phyloP scores from a whole-genome alignment of 92 coral and sea anemone genomes.

The Parazoanthus darwini region DNA sequence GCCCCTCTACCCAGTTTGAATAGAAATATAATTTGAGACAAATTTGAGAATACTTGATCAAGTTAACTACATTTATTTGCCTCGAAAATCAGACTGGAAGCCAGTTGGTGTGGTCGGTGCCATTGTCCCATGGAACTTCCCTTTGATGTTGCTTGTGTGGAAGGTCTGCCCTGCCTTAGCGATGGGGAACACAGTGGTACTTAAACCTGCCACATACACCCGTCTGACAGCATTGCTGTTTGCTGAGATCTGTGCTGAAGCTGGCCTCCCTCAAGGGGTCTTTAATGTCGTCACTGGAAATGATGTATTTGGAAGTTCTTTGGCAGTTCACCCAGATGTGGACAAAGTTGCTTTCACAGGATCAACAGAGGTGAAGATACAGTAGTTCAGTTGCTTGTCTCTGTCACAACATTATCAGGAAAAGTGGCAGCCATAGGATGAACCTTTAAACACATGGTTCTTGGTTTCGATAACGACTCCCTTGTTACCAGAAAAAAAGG shows the following conservation, averaged over 20 bases:
- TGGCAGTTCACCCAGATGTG: conserved; percentile 88
- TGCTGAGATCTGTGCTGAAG: conserved; percentile 99
- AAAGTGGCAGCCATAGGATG: background rate
- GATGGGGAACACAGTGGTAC: conserved; percentile 97
- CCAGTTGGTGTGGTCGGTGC: conserved; percentile 97
- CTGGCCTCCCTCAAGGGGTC: conserved; percentile 96
- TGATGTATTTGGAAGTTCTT: conserved; percentile 91
- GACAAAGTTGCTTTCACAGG: conserved; percentile 99
- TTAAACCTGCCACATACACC: conserved; percentile 97
- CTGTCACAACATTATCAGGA: background rate
- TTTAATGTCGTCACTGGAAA: conserved; percentile 99
- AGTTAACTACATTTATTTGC: background rate
- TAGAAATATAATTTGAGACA: too few relatives aligned
- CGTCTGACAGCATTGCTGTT: conserved; percentile 92
- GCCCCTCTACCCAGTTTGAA: too few relatives aligned
- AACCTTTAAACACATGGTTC: too few relatives aligned
- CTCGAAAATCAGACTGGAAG: conserved; percentile 76
- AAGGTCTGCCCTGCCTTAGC: conserved; percentile 99
- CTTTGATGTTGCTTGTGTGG: conserved; percentile 94
- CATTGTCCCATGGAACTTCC: conserved; percentile 99
- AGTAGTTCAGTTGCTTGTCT: background rate
- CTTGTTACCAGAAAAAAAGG: too few relatives aligned
- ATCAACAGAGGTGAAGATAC: conserved; percentile 88
- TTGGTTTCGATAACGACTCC: too few relatives aligned
- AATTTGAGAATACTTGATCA: background rate